These are phyloP conservation scores for Elephas maximus DNA, from an alignment of 2,113 vertebrate genomes.

Conservation along the genomic window DNA sequence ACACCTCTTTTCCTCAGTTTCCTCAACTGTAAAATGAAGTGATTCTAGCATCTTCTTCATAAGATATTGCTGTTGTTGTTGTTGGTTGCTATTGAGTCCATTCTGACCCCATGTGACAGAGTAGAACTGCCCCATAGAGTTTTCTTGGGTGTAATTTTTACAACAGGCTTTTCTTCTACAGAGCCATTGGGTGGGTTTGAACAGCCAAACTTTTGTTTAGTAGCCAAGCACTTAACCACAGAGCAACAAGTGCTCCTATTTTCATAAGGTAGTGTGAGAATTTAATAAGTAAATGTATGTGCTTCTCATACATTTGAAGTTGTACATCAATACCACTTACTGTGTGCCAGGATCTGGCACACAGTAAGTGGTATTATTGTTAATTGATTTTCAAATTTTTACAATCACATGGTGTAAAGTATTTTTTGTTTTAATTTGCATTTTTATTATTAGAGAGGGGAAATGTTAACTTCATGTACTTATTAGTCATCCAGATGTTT, in stretches of 20 bases:
- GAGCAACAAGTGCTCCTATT: no score
- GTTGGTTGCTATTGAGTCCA: no score
- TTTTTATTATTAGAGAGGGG: neutral
- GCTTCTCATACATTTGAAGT: neutral
- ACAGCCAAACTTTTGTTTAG: no score
- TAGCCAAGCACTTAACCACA: no score
- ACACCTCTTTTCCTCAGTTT: neutral
- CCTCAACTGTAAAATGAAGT: neutral
- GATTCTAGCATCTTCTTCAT: neutral
- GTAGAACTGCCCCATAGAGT: no score
- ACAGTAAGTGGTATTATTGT: neutral
- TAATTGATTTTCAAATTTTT: constrained; percentile 39
- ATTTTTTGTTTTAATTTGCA: neutral
- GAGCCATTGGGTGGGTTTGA: no score
- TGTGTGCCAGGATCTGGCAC: neutral
- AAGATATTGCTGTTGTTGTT: neutral
- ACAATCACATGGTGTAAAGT: neutral
- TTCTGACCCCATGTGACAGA: no score
- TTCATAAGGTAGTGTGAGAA: neutral
- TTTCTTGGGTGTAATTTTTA: no score
- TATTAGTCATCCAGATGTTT: neutral
- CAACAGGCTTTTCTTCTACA: no score
- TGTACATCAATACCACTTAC: no score
- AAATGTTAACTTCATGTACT: neutral
- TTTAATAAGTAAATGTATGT: neutral